A percentile compares a stretch with the other conserved stretches of the same genome.
Conservation (phyloP, 2,113 vertebrate species). For the Colius striatus region DNA sequence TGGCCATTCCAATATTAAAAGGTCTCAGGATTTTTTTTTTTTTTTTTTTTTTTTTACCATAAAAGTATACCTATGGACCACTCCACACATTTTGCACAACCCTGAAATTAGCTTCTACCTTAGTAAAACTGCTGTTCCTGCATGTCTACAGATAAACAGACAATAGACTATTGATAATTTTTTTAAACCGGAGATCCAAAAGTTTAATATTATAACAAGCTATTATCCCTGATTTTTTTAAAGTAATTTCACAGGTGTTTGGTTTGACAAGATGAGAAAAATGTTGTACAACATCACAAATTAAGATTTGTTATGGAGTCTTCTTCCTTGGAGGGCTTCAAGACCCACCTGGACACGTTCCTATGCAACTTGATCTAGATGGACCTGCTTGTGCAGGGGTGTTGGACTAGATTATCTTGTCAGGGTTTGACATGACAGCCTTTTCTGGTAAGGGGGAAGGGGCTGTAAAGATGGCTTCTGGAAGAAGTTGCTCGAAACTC, state of each 20-base stretch:
- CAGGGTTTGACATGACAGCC: too few relatives aligned
- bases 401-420: too few relatives aligned
- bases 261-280: not conserved
- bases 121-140: not conserved
- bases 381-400: too few relatives aligned
- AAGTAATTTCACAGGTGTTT: not conserved
- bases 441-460: too few relatives aligned
- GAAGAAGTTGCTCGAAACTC: too few relatives aligned
- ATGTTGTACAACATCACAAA: not conserved
- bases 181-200: not conserved
- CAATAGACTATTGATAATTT: not conserved
- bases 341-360: too few relatives aligned
- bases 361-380: too few relatives aligned
- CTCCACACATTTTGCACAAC: not conserved
- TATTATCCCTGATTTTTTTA: not conserved
- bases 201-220: not conserved
- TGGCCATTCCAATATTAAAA: not conserved
- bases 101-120: not conserved
- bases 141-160: not conserved
- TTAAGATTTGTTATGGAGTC: too few relatives aligned
- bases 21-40: accelerated
- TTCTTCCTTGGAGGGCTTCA: too few relatives aligned
- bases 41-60: too few relatives aligned
- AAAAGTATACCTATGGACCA: not conserved
- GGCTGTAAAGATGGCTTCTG: too few relatives aligned